Base-by-base conservation (phyloP, 2,797 vertebrate species). In the Tragelaphus eurycerus region DNA sequence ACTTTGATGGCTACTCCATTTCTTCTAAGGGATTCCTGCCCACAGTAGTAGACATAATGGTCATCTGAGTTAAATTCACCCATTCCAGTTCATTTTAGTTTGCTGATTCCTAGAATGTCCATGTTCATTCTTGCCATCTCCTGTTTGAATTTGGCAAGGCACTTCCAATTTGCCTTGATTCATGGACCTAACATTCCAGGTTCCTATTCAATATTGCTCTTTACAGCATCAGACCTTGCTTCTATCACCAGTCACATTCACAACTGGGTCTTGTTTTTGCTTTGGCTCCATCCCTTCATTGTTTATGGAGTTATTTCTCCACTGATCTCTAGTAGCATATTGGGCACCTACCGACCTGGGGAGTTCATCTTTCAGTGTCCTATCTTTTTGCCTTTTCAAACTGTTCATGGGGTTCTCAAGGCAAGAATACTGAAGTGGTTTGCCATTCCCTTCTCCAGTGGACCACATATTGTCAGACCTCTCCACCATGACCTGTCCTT, bases 401-500 rank as follows among this genome's bases (percentile, higher is more conserved):
- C 64, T 67, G 17, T 21, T 67, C n/a, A 67, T 67, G 17, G n/a
- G 64, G 17, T 67, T 67, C 17, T 6, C 4, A 67, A 34, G 64
- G n/a, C n/a, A 34, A 67, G n/a, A 34, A 67, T 19, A 67, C 9
- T 67, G 9, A 6, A 67, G 3, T 21, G n/a, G n/a, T 34, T 34
- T 67, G n/a, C n/a, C n/a, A 34, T 67, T 34, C 9, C 17, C 9
- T 67, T 67, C 64, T 34, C 64, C 64, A 60, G 12, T 60, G 27
- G 25, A 29, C 27, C 59, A 67, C 64, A 21, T 67, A 11, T n/a
- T 67, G 17, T 67, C 64, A 67, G 64, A 21, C 4, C 64, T 21
- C n/a, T 67, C n/a, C n/a, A 67, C 64, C 64, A 67, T 1, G n/a
- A 67, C n/a, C n/a, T 0, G 0, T 1, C 64, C 1, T 0, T 11